These are phyloP conservation scores for Galerucella pusilla DNA, from an alignment of 2,888 invertebrate species.

Conservation along the genomic window DNA sequence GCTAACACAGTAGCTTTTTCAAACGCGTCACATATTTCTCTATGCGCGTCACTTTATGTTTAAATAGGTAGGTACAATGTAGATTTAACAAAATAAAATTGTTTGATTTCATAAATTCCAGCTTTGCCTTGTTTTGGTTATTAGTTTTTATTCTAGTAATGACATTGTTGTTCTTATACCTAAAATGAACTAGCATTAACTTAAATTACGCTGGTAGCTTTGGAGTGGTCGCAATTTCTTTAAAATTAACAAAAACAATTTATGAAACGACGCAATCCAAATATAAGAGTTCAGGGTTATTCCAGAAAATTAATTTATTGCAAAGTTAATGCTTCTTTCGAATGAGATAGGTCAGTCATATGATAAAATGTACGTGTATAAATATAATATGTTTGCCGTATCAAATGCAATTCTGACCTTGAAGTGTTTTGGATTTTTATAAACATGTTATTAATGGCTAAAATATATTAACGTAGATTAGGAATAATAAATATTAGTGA, in stretches of 20 bases:
- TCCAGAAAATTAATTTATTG: background rate
- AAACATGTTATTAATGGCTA: background rate
- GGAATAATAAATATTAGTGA: no score
- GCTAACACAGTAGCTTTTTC: no score
- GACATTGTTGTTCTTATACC: no score
- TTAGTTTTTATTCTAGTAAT: no score
- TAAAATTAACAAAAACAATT: background rate
- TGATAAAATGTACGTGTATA: background rate
- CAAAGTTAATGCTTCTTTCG: background rate
- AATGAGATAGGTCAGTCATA: slow-evolving; percentile 4
- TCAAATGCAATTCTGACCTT: background rate
- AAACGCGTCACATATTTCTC: no score
- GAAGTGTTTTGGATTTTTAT: background rate
- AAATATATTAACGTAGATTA: no score
- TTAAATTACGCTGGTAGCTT: background rate
- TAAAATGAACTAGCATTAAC: background rate
- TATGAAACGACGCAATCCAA: background rate
- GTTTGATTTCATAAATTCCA: no score
- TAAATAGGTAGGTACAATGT: no score
- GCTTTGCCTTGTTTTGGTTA: no score
- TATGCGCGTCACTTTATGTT: no score
- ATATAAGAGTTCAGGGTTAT: background rate
- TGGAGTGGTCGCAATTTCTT: background rate
- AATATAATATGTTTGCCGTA: background rate
- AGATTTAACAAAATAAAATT: no score